A percentile compares a stretch with the other conserved stretches of the same genome.
Evolutionary conservation across 2,797 vertebrate genomes (phyloP).

Genomic region (Parauchenoglanis punctatus): DNA sequence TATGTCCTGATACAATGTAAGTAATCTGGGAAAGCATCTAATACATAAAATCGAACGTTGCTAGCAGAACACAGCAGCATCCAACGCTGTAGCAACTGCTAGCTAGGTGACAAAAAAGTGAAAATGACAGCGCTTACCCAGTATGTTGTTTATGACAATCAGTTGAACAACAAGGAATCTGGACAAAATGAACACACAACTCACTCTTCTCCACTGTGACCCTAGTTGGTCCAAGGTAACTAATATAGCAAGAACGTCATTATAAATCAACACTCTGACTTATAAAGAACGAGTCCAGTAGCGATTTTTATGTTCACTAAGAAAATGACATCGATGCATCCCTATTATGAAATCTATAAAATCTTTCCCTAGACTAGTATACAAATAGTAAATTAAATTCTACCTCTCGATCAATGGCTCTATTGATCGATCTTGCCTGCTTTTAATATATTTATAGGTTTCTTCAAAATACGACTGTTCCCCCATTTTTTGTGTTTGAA

Average conservation of each 20-base stretch:
- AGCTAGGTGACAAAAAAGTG: not conserved
- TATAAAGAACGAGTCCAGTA: too few species aligned
- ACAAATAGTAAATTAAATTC: not conserved
- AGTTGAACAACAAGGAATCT: not conserved
- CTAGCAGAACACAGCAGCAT: not conserved
- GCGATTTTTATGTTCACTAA: not conserved
- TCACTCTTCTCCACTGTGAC: too few species aligned
- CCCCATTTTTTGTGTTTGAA: not conserved
- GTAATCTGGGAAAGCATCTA: not conserved
- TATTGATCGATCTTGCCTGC: not conserved
- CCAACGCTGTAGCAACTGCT: not conserved
- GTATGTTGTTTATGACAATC: not conserved
- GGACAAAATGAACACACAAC: not conserved
- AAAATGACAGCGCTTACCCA: not conserved
- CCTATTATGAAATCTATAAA: too few species aligned
- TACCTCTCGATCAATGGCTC: not conserved
- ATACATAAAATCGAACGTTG: not conserved
- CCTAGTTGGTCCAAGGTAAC: not conserved
- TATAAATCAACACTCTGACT: not conserved
- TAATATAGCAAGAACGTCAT: not conserved
- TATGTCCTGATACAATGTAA: not conserved
- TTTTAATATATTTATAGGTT: constrained; percentile 1
- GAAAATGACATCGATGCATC: not conserved
- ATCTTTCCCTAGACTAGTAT: not conserved
- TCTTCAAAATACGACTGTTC: not conserved